These are phyloP conservation scores for Clamator glandarius DNA, from an alignment of 2,797 vertebrate genomes.

Conservation along the genomic window DNA sequence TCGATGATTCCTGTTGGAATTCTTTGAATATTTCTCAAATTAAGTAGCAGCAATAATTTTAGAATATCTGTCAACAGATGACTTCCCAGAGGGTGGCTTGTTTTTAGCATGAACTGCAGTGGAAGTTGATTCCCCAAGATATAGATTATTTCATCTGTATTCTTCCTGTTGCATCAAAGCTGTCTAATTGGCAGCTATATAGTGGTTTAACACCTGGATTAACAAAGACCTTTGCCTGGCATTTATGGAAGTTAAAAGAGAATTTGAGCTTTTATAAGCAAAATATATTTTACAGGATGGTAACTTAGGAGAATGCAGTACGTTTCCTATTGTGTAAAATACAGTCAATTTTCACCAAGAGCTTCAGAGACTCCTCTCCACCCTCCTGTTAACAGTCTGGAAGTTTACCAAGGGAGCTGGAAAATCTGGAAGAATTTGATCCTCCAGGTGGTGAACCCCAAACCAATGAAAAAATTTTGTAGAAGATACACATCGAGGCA, in stretches of 20 bases:
- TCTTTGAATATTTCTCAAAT: background rate
- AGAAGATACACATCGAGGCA: background rate
- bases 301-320: background rate
- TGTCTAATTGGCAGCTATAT: background rate
- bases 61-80: background rate
- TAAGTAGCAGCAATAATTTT: background rate
- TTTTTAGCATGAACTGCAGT: background rate
- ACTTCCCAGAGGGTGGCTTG: conserved; percentile 12
- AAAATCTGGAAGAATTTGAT: background rate
- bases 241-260: conserved; percentile 18
- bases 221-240: background rate
- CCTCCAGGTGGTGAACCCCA: background rate
- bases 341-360: background rate
- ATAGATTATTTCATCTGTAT: background rate
- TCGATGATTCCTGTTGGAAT: background rate
- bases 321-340: background rate
- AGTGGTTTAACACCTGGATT: conserved; percentile 42
- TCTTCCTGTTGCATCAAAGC: background rate
- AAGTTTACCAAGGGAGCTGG: background rate
- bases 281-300: background rate
- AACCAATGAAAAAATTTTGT: background rate
- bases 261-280: conserved; percentile 31
- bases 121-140: background rate
- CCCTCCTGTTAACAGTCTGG: background rate
- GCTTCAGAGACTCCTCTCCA: background rate